phyloP scores from a whole-genome alignment of 2,797 vertebrate genomes.

The Danio tinwini region DNA sequence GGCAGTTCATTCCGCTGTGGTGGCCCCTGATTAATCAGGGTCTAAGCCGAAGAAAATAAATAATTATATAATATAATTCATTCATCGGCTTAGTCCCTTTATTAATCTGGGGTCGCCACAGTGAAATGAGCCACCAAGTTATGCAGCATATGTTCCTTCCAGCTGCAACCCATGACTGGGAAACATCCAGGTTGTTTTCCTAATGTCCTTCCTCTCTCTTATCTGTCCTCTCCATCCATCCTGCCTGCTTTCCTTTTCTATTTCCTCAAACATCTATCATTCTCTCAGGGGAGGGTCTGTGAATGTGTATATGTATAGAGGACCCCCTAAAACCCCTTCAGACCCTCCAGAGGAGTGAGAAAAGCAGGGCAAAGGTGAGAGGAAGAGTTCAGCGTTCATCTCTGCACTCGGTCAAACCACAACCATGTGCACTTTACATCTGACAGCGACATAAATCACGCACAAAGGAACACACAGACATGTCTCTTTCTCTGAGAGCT shows the following conservation, averaged over 20 bases:
- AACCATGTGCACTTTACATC: conserved; percentile 13
- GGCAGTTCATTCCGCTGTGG: too few species aligned
- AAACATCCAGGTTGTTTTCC: conserved; percentile 70
- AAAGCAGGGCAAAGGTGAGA: conserved; percentile 27
- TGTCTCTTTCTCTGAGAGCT: conserved; percentile 2
- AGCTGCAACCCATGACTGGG: too few species aligned
- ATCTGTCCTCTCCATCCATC: conserved; percentile 65
- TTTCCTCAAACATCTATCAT: conserved; percentile 50
- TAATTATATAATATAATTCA: too few species aligned
- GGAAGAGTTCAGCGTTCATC: conserved; percentile 41
- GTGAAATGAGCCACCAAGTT: too few species aligned
- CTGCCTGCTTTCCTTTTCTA: conserved; percentile 53
- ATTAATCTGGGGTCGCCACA: too few species aligned
- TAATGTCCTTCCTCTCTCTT: conserved; percentile 70
- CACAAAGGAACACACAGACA: conserved; percentile 26
- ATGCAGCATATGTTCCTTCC: too few species aligned
- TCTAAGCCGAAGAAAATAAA: too few species aligned
- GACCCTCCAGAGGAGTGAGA: conserved; percentile 27
- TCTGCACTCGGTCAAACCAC: conserved; percentile 3
- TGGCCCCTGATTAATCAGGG: too few species aligned
- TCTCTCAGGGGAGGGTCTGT: conserved; percentile 31
- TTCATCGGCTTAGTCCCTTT: too few species aligned
- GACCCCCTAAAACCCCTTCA: not conserved
- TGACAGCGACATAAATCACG: conserved; percentile 30
- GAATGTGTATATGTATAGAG: conserved; percentile 25